A percentile compares a stretch with the other conserved stretches of the same genome.
Evolutionary conservation across 53 echinoderm and acorn worm genomes (phyloP).

Genomic region (Henricia sp.): DNA sequence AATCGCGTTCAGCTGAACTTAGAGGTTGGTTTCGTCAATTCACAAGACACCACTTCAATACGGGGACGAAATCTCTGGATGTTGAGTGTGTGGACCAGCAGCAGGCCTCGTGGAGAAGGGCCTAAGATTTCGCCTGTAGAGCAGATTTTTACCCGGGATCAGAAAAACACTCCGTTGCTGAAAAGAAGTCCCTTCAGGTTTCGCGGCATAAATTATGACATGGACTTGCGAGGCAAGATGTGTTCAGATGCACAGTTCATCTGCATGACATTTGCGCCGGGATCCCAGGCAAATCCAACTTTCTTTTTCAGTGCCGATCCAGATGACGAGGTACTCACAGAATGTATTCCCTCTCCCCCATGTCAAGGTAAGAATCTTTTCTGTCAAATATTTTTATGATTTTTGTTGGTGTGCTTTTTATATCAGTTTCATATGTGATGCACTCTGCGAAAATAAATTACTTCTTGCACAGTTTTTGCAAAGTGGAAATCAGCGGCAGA

Average conservation of each 20-base stretch:
- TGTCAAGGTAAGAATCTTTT: constrained; percentile 88
- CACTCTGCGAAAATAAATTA: too few relatives aligned
- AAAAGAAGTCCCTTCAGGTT: constrained; percentile 75
- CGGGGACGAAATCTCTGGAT: constrained; percentile 83
- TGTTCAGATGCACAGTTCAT: constrained; percentile 75
- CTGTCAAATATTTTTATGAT: too few relatives aligned
- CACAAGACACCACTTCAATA: constrained; percentile 58
- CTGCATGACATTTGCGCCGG: constrained; percentile 75
- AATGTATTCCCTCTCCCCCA: constrained; percentile 66
- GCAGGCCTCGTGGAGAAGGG: constrained; percentile 62
- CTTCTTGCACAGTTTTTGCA: too few relatives aligned
- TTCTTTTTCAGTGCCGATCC: constrained; percentile 81
- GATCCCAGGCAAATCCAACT: constrained; percentile 58
- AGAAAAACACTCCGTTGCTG: constrained; percentile 46
- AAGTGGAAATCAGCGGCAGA: too few relatives aligned
- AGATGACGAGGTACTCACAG: constrained; percentile 69
- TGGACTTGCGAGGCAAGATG: constrained; percentile 68
- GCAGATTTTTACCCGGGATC: constrained; percentile 57
- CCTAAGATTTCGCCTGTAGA: constrained; percentile 48
- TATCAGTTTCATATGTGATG: too few relatives aligned
- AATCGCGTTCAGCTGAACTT: constrained; percentile 69
- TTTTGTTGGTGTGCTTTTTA: too few relatives aligned
- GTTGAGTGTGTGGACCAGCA: constrained; percentile 77
- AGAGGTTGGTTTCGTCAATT: constrained; percentile 61
- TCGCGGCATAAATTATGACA: constrained; percentile 63